Conservation (phyloP, 1,140 invertebrate species). For the Tigriopus japonicus region DNA sequence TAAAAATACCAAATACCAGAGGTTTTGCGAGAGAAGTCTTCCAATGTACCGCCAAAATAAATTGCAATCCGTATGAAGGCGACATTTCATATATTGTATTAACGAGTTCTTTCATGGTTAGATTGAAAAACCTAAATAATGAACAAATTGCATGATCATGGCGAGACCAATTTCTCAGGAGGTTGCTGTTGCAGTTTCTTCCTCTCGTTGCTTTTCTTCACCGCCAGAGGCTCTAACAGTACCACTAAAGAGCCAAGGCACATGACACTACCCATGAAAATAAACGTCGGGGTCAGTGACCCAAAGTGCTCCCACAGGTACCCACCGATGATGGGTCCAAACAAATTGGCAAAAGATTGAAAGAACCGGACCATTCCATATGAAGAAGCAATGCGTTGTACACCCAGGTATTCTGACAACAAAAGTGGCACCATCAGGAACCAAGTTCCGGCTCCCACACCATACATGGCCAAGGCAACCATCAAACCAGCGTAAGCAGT, state of each 20-base stretch:
- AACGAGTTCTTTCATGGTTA: too few relatives aligned
- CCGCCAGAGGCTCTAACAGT: not conserved
- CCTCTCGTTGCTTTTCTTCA: not conserved
- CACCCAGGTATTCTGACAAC: conserved; percentile 47
- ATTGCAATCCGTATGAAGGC: too few relatives aligned
- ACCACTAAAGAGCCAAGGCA: not conserved
- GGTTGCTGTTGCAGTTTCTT: too few relatives aligned
- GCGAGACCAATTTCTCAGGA: too few relatives aligned
- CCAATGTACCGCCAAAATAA: too few relatives aligned
- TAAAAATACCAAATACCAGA: too few relatives aligned
- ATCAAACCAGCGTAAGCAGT: conserved; percentile 38
- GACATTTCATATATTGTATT: too few relatives aligned
- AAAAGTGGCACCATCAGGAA: conserved; percentile 49
- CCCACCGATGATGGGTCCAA: conserved; percentile 5
- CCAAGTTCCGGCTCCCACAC: conserved; percentile 49
- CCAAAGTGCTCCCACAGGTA: not conserved
- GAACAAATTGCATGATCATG: too few relatives aligned
- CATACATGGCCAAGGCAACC: conserved; percentile 38
- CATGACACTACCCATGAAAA: conserved; percentile 5
- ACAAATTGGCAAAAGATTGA: conserved; percentile 24
- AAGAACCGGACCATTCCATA: conserved; percentile 52
- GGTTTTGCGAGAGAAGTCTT: too few relatives aligned
- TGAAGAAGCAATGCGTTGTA: conserved; percentile 46
- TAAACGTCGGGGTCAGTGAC: not conserved
- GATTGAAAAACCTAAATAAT: too few relatives aligned